Conservation (phyloP, 2,797 vertebrate species). For the Staurois parvus region DNA sequence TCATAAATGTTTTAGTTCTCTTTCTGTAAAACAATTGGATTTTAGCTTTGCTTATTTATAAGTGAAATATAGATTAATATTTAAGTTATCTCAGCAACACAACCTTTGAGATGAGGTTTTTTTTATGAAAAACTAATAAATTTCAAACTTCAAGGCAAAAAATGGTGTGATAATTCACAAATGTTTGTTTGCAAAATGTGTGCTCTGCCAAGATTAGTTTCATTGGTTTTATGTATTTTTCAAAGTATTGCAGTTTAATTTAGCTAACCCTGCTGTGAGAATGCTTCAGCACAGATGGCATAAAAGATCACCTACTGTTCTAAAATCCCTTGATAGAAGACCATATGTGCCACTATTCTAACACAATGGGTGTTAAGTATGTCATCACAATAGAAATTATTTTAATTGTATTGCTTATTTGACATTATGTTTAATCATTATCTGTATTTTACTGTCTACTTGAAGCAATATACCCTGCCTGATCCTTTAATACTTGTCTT, state of each 20-base stretch:
- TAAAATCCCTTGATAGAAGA: slow-evolving; percentile 73
- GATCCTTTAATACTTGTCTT: slow-evolving; percentile 44
- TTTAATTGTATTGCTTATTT: slow-evolving; percentile 61
- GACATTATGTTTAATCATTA: slow-evolving; percentile 60
- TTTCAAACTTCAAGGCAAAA: slow-evolving; percentile 3
- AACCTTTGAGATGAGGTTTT: neutral
- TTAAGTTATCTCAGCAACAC: neutral
- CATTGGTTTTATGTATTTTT: slow-evolving; percentile 55
- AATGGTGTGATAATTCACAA: slow-evolving; percentile 34
- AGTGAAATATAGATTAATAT: neutral
- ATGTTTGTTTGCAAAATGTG: slow-evolving; percentile 49
- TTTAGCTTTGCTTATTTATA: neutral
- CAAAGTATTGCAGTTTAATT: slow-evolving; percentile 57
- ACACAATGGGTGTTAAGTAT: slow-evolving; percentile 60
- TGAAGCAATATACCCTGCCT: slow-evolving; percentile 54
- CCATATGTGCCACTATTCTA: slow-evolving; percentile 74
- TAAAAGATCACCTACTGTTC: slow-evolving; percentile 75
- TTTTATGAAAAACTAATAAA: neutral
- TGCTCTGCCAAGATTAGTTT: slow-evolving; percentile 50
- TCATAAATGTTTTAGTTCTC: neutral
- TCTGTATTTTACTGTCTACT: slow-evolving; percentile 57
- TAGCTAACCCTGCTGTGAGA: slow-evolving; percentile 60
- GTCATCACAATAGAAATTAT: slow-evolving; percentile 58
- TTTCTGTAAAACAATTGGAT: too few relatives aligned
- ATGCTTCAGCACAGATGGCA: slow-evolving; percentile 76